Conservation (phyloP, 2,797 vertebrate species). For the Pelobates cultripes region DNA sequence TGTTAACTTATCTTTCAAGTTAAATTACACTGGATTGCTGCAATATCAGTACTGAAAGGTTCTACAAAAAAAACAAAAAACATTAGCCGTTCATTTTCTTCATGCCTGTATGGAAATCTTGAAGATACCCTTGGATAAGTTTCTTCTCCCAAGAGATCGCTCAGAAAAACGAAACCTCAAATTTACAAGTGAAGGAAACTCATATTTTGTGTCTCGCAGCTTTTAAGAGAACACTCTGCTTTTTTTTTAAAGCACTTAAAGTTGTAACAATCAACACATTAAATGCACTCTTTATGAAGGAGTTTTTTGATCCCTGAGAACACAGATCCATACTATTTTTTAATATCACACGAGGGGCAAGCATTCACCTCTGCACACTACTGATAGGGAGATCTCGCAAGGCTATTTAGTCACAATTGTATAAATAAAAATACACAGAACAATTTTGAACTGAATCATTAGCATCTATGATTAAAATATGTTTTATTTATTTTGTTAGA, state of each 20-base stretch:
- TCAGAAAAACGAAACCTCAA: slow-evolving; percentile 54
- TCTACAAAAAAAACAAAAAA: slow-evolving; percentile 30
- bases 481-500: slow-evolving; percentile 90
- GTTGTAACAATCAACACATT: slow-evolving; percentile 63
- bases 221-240: slow-evolving; percentile 60
- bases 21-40: slow-evolving; percentile 72
- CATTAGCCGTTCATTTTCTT: slow-evolving; percentile 44
- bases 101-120: slow-evolving; percentile 59
- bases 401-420: slow-evolving; percentile 72
- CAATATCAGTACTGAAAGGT: slow-evolving; percentile 58
- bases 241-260: slow-evolving; percentile 64
- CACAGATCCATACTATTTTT: slow-evolving; percentile 70
- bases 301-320: slow-evolving; percentile 69
- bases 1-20: slow-evolving; percentile 47
- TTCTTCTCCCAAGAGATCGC: slow-evolving; percentile 59
- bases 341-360: slow-evolving; percentile 66
- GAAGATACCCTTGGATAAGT: slow-evolving; percentile 61
- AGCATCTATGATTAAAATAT: slow-evolving; percentile 81
- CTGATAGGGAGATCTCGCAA: slow-evolving; percentile 73
- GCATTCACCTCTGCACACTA: slow-evolving; percentile 71
- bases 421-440: slow-evolving; percentile 66
- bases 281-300: slow-evolving; percentile 67
- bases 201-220: slow-evolving; percentile 58
- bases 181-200: slow-evolving; percentile 55
- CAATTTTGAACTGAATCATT: slow-evolving; percentile 78